Conservation (phyloP, 37 sponge, comb jelly and placozoan species). For the Halisarca cf. caerulea region DNA sequence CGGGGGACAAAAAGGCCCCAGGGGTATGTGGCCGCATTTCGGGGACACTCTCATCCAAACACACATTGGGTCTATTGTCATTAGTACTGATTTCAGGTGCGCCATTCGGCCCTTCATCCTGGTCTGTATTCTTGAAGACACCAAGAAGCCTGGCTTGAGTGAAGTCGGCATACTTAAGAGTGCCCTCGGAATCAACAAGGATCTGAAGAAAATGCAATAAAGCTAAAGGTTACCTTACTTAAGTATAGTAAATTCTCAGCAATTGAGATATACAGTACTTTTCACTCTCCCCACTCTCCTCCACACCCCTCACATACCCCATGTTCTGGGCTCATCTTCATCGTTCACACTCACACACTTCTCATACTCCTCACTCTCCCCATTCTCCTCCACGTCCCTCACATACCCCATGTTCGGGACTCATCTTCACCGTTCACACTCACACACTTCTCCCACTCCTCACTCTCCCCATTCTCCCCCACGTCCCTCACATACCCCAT, state of each 20-base stretch:
- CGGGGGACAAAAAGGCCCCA: background rate
- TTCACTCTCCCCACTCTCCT: background rate
- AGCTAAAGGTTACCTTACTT: no score
- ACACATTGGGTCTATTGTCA: background rate
- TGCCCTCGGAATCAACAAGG: background rate
- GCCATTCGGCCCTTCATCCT: background rate
- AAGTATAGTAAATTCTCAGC: background rate
- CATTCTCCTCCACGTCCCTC: no score
- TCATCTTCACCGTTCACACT: no score
- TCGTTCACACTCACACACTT: no score
- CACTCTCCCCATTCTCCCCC: background rate
- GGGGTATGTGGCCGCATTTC: slow-evolving; percentile 13
- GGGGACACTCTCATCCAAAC: background rate
- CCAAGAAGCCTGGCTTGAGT: background rate
- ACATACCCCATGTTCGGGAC: no score
- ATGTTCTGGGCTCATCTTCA: no score
- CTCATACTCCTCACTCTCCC: no score
- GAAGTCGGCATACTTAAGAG: slow-evolving; percentile 5
- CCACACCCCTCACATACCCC: background rate
- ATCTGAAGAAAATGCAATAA: no score
- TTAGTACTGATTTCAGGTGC: background rate
- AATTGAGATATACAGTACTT: background rate
- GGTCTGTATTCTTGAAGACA: background rate
- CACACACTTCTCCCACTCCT: background rate
- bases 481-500: no score